Evolutionary conservation across 2,113 vertebrate species (phyloP), one percentile per base, ranked within the genome.

Genomic region (Oceanodroma tethys): DNA sequence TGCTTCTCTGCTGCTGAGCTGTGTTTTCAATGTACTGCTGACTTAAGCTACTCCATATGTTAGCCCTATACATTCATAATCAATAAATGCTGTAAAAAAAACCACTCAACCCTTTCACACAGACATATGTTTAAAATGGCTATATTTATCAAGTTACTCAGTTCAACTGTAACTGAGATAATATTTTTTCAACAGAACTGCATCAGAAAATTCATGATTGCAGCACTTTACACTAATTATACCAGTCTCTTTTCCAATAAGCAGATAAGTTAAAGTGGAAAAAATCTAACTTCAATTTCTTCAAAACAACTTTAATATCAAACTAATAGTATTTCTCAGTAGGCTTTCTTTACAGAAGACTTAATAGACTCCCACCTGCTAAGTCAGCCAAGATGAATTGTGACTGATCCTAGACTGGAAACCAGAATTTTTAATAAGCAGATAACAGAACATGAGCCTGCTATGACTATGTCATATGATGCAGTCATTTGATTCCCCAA

Each of bases 301-400:
- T 91, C 79, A 91, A 79, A 95, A 75, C 59, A 82, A 73, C 74
- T 91, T 87, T 91, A 90, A 42, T 86, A 83, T 65, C 48, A 83
- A 79, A 50, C 56, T 82, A 84, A 81, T 38, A 65, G 42, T 86
- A 60, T 90, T 95, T 86, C 80, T 71, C 43, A 86, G 56, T 65
- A 93, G 86, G 56, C 48, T 94, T 96, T 90, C 68, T 92, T 87
- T 95, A 93, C 26, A 71, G 89, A 74, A 73, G 47, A 88, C 63
- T 81, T 95, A 78, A 82, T 88, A 91, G 79, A 71, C 65, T 94
- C n/a, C 73, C 81, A 95, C 94, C 90, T 94, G 90, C 58, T 85
- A 92, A 95, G 81, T n/a, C 60, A 89, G 75, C 65, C 50, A 43
- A 90, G 85, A 94, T 86, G 73, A 96, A 96, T 73, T 88, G 85